A percentile compares a stretch with the other conserved stretches of the same genome.
Evolutionary conservation across 1,140 invertebrate species (phyloP).

Genomic region (Eupristina koningsbergeri): DNA sequence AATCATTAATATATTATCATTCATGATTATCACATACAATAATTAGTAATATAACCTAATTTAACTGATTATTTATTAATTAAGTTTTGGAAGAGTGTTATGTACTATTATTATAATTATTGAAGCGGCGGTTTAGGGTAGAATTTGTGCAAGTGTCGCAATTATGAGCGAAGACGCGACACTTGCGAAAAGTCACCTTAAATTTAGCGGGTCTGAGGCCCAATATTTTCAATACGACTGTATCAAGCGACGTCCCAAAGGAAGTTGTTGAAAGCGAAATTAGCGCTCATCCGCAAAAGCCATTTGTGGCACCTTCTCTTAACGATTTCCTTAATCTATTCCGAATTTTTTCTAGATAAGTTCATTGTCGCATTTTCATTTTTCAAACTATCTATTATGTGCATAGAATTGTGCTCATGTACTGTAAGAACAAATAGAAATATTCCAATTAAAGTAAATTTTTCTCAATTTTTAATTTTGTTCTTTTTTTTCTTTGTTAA

Average conservation of each 20-base stretch:
- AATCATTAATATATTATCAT: slow-evolving; percentile 75
- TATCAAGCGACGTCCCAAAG: slow-evolving; percentile 47
- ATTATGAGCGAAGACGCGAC: neutral
- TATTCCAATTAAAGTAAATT: slow-evolving; percentile 60
- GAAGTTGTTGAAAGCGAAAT: slow-evolving; percentile 45
- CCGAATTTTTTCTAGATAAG: slow-evolving; percentile 65
- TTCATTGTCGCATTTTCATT: slow-evolving; percentile 58
- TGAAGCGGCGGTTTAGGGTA: slow-evolving; percentile 41
- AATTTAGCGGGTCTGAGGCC: slow-evolving; percentile 22
- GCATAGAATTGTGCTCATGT: slow-evolving; percentile 43
- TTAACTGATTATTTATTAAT: slow-evolving; percentile 75
- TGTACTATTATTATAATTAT: slow-evolving; percentile 60
- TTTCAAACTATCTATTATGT: slow-evolving; percentile 39
- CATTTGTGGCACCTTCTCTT: slow-evolving; percentile 47
- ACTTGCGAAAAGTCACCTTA: slow-evolving; percentile 40
- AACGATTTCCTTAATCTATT: slow-evolving; percentile 65
- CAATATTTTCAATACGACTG: slow-evolving; percentile 40
- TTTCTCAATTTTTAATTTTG: slow-evolving; percentile 50
- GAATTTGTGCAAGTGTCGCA: slow-evolving; percentile 39
- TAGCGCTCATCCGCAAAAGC: slow-evolving; percentile 48
- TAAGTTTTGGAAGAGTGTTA: slow-evolving; percentile 69
- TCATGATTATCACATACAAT: slow-evolving; percentile 71
- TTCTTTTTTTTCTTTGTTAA: slow-evolving; percentile 36
- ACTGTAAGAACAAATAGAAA: slow-evolving; percentile 58
- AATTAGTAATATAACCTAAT: slow-evolving; percentile 74